A percentile compares a stretch with the other conserved stretches of the same genome.
Evolutionary conservation across 2,888 invertebrate genomes (phyloP).

Genomic region (Drosophila diplacantha): DNA sequence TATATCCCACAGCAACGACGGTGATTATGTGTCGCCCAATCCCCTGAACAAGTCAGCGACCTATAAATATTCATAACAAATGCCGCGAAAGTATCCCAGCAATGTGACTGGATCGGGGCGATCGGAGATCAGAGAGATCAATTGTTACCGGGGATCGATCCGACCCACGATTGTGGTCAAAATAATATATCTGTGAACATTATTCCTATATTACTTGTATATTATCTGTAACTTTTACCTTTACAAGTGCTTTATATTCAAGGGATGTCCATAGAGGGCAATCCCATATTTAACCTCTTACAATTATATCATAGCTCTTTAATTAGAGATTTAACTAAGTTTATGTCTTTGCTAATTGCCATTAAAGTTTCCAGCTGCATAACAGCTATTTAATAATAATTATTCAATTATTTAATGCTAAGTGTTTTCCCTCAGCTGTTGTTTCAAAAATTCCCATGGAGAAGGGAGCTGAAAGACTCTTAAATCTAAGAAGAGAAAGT

Average conservation of each 20-base stretch:
- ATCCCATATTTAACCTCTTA: background rate
- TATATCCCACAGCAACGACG: conserved; percentile 15
- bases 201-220: too few species aligned
- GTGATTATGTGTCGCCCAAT: conserved; percentile 12
- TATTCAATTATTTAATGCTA: background rate
- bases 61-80: conserved; percentile 37
- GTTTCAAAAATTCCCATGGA: background rate
- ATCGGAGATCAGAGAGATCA: conserved; percentile 24
- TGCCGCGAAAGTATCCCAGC: conserved; percentile 29
- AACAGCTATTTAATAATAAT: background rate
- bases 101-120: conserved; percentile 10
- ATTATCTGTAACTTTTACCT: background rate
- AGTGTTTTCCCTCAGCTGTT: background rate
- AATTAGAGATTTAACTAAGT: background rate
- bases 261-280: too few species aligned
- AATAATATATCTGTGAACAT: background rate
- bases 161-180: conserved; percentile 12
- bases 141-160: conserved; percentile 10
- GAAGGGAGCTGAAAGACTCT: background rate
- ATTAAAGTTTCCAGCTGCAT: background rate
- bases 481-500: background rate
- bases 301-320: background rate
- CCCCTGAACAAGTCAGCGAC: conserved; percentile 33
- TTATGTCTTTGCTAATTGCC: background rate
- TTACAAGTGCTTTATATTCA: background rate